These are phyloP conservation scores for Chloroceryle inda DNA, from an alignment of 2,797 vertebrate genomes.

Conservation along the genomic window DNA sequence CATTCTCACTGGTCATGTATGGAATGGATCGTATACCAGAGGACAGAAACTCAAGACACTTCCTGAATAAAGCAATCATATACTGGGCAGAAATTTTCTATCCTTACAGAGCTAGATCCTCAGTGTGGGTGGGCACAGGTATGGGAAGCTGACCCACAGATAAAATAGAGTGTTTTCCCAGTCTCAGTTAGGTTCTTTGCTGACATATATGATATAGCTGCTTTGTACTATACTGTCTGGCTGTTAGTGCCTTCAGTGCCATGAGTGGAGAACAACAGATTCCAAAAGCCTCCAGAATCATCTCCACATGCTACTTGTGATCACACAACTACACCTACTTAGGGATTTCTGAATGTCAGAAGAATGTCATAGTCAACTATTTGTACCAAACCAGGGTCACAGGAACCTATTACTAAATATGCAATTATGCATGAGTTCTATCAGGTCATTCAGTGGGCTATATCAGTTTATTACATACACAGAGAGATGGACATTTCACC, in stretches of 20 bases:
- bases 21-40: neutral
- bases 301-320: neutral
- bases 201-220: neutral
- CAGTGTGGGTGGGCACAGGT: neutral
- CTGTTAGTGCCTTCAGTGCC: neutral
- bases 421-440: neutral
- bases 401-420: too few relatives aligned
- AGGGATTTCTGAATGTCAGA: neutral
- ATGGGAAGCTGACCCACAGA: neutral
- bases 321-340: neutral
- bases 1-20: neutral
- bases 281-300: neutral
- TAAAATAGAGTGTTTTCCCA: neutral
- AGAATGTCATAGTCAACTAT: neutral
- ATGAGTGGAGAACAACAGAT: neutral
- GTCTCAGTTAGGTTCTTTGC: neutral
- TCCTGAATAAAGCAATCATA: neutral
- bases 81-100: neutral
- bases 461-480: neutral
- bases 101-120: neutral
- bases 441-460: neutral
- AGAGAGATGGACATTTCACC: neutral
- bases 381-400: neutral
- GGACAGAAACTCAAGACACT: neutral
- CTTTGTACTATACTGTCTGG: neutral